Evolutionary conservation across 2,888 invertebrate genomes (phyloP).

Genomic region (Hydriomena furcata): DNA sequence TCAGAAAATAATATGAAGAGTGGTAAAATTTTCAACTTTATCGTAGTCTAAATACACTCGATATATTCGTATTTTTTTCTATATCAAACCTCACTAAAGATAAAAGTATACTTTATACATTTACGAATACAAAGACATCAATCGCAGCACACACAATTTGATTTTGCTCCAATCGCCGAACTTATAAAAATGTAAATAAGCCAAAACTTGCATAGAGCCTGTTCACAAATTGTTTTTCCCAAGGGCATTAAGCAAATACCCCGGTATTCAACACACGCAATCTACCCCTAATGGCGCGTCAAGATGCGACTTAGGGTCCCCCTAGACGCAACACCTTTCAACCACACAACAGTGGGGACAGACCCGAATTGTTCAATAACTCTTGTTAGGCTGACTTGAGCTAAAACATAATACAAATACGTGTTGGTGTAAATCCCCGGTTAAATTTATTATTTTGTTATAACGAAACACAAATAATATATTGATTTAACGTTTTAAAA

Average conservation of each 20-base stretch:
- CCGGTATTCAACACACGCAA: conserved; percentile 69
- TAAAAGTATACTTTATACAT: background rate
- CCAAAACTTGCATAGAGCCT: conserved; percentile 21
- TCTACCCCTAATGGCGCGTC: conserved; percentile 75
- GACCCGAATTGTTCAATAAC: background rate
- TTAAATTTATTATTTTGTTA: too few relatives aligned
- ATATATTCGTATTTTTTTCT: too few relatives aligned
- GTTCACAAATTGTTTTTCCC: conserved; percentile 68
- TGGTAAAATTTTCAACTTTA: too few relatives aligned
- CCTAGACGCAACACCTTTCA: conserved; percentile 14
- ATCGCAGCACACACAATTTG: background rate
- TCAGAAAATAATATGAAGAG: too few relatives aligned
- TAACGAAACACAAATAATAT: too few relatives aligned
- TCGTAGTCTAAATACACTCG: too few relatives aligned
- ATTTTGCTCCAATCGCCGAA: conserved; percentile 9
- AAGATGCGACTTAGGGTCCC: conserved; percentile 57
- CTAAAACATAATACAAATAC: too few relatives aligned
- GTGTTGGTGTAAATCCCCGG: too few relatives aligned
- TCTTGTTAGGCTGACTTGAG: background rate
- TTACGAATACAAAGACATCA: conserved; percentile 9
- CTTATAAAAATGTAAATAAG: conserved; percentile 22
- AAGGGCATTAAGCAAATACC: conserved; percentile 75
- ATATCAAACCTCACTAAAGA: too few relatives aligned
- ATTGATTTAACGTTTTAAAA: too few relatives aligned
- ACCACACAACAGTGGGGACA: conserved; percentile 9